These are phyloP conservation scores for Irena cyanogastra DNA, from an alignment of 2,113 vertebrate species.

Conservation along the genomic window DNA sequence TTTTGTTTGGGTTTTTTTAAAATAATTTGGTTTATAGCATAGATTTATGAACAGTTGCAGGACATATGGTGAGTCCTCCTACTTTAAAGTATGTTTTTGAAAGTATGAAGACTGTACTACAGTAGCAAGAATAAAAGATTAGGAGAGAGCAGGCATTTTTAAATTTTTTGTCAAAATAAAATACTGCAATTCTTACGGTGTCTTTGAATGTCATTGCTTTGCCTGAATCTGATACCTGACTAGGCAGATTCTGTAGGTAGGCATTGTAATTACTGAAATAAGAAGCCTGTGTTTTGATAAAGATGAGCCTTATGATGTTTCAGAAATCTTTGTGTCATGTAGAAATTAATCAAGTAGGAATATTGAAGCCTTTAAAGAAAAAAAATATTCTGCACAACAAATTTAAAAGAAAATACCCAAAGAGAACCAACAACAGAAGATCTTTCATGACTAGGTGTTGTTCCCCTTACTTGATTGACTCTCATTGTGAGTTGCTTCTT, in stretches of 20 bases:
- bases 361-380: not conserved
- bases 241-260: not conserved
- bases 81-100: not conserved
- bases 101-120: not conserved
- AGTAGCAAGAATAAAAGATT: not conserved
- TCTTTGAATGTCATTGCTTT: not conserved
- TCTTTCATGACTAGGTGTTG: not conserved
- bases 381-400: not conserved
- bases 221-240: not conserved
- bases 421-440: not conserved
- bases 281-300: not conserved
- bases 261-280: not conserved
- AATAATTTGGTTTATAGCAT: not conserved
- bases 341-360: not conserved
- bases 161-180: not conserved
- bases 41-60: not conserved
- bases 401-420: not conserved
- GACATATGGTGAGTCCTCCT: not conserved
- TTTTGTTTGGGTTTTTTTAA: too few species aligned
- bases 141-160: not conserved
- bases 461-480: not conserved
- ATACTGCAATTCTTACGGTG: not conserved
- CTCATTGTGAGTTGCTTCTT: not conserved
- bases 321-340: not conserved
- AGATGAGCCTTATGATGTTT: accelerated